Evolutionary conservation across 2,113 vertebrate species (phyloP), one percentile per base, ranked within the genome.

Genomic region (Fulmarus glacialis): DNA sequence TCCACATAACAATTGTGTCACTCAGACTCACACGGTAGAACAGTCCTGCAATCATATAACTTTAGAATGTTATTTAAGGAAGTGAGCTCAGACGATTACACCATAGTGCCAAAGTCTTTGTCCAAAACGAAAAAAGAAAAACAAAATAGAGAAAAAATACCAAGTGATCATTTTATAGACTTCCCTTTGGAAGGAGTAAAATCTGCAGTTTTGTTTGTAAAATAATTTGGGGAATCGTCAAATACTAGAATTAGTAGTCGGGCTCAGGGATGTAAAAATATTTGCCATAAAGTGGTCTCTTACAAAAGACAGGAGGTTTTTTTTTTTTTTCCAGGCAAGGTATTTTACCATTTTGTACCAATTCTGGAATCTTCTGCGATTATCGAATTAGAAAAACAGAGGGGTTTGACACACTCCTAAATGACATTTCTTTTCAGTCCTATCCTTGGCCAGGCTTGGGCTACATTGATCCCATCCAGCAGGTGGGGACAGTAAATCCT

Each of bases 31-130:
- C 45, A 94, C 38, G 29, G 68, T 23, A 75, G 40, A 95, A 86
- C 77, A 97, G 78, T 91, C 59, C 38, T 40, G 26, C 90, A 97
- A 96, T 94, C 94, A 92, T 62, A 36, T 62, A 97, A 96, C 77
- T 97, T 98, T 48, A 97, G 78, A 97, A 97, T 92, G 91, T 68
- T 62, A 87, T 80, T 98, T 96, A 96, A 98, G 97, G 93, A 98
- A 98, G 96, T 96, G 94, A 98, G 83, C 96, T 97, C 97, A 97
- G 93, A 97, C 83, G 53, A 93, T 87, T 96, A 96, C 56, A 91
- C 95, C 83, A 91, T 62, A 96, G n/a, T 74, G 93, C 73, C 63
- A 92, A n/a, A n/a, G n/a, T n/a, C n/a, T n/a, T n/a, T 62, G 71
- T 82, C 53, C 26, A 56, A 82, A 84, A 81, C 83, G 78, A 78